Conservation (phyloP, 2,113 vertebrate species). For the Pedionomus torquatus region DNA sequence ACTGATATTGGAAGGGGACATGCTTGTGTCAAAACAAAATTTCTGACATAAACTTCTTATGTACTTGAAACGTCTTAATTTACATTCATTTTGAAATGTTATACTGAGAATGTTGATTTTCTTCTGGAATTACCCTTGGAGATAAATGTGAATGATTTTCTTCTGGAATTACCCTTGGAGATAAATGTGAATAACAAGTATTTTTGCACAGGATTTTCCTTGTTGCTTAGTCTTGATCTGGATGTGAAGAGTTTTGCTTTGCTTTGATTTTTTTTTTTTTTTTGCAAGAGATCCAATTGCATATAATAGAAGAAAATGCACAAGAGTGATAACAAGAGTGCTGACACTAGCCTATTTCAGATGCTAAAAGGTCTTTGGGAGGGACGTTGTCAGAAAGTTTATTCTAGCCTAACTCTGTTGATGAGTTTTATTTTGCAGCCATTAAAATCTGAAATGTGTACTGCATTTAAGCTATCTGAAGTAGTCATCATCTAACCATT, state of each 20-base stretch:
- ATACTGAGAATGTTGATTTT: background rate
- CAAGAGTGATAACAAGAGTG: background rate
- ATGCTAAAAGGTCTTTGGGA: background rate
- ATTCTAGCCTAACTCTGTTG: background rate
- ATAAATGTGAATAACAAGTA: background rate
- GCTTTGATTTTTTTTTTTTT: background rate
- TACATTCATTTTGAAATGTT: background rate
- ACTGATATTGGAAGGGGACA: background rate
- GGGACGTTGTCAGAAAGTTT: background rate
- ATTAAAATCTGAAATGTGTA: background rate
- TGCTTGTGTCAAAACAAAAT: background rate
- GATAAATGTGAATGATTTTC: background rate
- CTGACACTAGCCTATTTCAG: background rate
- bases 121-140: background rate
- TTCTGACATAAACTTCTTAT: background rate
- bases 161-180: background rate
- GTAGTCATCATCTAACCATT: background rate
- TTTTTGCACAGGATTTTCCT: background rate
- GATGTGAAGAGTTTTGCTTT: background rate
- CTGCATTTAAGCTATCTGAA: background rate
- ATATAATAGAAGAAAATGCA: background rate
- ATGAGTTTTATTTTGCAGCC: background rate
- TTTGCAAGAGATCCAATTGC: background rate
- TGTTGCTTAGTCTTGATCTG: background rate
- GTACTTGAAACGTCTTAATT: background rate